Evolutionary conservation across 2,113 vertebrate genomes (phyloP).

Genomic region (Paradoxurus hermaphroditus): DNA sequence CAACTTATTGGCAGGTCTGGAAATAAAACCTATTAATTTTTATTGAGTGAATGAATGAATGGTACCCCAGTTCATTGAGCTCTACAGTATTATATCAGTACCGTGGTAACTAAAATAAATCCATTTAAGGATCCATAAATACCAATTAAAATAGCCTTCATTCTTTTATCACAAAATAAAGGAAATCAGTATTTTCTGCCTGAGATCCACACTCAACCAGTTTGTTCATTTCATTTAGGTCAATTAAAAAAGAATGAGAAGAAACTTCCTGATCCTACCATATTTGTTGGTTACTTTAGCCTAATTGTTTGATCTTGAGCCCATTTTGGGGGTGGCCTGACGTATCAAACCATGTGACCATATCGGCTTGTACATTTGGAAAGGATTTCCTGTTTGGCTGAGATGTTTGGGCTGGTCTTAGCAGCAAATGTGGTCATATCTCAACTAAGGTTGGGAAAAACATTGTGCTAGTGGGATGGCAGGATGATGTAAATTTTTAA

Average conservation of each 20-base stretch:
- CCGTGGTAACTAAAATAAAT: not conserved
- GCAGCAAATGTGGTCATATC: not conserved
- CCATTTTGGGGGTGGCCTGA: not conserved
- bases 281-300: not conserved
- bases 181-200: not conserved
- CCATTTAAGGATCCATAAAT: not conserved
- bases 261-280: not conserved
- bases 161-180: slow-evolving; percentile 13
- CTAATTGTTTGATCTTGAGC: not conserved
- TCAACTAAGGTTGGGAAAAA: not conserved
- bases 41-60: not conserved
- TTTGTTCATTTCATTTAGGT: slow-evolving; percentile 7
- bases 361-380: not conserved
- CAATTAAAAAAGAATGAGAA: not conserved
- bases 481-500: not conserved
- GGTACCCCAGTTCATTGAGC: not conserved
- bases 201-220: not conserved
- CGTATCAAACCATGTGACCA: not conserved
- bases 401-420: not conserved
- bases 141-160: not conserved
- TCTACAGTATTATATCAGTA: not conserved
- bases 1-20: not conserved
- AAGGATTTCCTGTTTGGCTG: not conserved
- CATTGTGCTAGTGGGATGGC: not conserved
- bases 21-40: not conserved